Evolutionary conservation across 2,113 vertebrate species (phyloP), one percentile per base, ranked within the genome.

Genomic region (Elanus axillaris): DNA sequence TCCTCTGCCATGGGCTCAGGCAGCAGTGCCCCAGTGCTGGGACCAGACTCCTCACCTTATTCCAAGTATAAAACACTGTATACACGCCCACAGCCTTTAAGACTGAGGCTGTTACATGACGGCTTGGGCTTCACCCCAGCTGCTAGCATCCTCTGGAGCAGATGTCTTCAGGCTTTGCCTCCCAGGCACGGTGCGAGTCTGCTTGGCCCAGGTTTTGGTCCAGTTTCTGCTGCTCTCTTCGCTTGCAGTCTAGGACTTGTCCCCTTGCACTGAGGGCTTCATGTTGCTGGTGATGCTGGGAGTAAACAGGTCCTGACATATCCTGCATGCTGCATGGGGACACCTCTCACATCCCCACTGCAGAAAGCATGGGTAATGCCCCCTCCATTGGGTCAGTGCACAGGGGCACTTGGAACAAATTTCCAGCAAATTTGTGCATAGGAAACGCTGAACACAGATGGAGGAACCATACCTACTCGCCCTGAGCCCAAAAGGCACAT

Each of bases 321-420:
- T 69, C 43, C 79, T 6, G 0, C 7, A 3, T 0, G 4, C n/a
- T 38, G 63, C 69, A 29, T 0, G 0, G 55, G 42, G 68, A 25
- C 31, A 34, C 16, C 5, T 36, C 19, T 13, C 18, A 7, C 0
- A 0, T 2, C n/a, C 69, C 40, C 64, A 20, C 7, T 2, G 6
- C 69, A 38, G 40, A 27, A 21, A 56, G 13, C 22, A 34, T 13
- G 58, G 59, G 40, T 11, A 21, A 7, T 48, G 55, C 16, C 40
- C 47, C 36, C 36, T 60, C 68, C 18, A 9, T 1, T 1, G 0
- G 32, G 8, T 22, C 5, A 1, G 38, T 3, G 32, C 2, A 2
- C 45, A 29, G 21, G 31, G 38, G 17, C n/a, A 8, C 10, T 11
- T 23, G 34, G 69, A 85, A 58, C 4, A 10, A 0, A 16, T 3